Percentiles rank a stretch among this genome's conserved stretches.
These are phyloP conservation scores for Catharus bicknelli DNA, from an alignment of 2,113 vertebrate species.

Conservation along the genomic window DNA sequence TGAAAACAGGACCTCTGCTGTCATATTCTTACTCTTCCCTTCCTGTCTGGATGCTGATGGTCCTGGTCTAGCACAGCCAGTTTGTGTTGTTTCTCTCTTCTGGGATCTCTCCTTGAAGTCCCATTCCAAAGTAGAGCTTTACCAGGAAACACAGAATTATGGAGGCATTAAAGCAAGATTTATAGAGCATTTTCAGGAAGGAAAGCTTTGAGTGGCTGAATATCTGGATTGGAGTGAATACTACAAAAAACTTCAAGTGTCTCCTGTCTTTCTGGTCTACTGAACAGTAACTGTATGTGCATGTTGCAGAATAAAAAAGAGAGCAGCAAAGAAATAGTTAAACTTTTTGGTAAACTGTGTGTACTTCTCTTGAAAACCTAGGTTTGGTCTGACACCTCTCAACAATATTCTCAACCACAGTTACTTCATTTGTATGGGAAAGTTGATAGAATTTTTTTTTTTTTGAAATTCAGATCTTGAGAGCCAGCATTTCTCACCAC, in stretches of 20 bases:
- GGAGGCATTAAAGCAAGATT: neutral
- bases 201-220: neutral
- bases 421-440: constrained; percentile 6
- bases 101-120: neutral
- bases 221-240: neutral
- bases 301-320: neutral
- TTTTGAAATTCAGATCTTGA: constrained; percentile 18
- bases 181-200: neutral
- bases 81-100: neutral
- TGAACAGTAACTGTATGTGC: neutral
- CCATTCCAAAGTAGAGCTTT: neutral
- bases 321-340: neutral
- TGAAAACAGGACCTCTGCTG: neutral
- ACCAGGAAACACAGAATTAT: neutral
- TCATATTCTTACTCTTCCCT: neutral
- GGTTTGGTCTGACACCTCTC: neutral
- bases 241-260: neutral
- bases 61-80: neutral
- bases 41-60: neutral
- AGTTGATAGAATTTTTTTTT: neutral
- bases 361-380: neutral
- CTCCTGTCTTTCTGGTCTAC: neutral
- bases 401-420: neutral
- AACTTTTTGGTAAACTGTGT: neutral
- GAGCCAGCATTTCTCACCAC: neutral